Evolutionary conservation across 2,888 invertebrate genomes (phyloP), one percentile per base, ranked within the genome.

Genomic region (Thecocarcelia acutangulata): DNA sequence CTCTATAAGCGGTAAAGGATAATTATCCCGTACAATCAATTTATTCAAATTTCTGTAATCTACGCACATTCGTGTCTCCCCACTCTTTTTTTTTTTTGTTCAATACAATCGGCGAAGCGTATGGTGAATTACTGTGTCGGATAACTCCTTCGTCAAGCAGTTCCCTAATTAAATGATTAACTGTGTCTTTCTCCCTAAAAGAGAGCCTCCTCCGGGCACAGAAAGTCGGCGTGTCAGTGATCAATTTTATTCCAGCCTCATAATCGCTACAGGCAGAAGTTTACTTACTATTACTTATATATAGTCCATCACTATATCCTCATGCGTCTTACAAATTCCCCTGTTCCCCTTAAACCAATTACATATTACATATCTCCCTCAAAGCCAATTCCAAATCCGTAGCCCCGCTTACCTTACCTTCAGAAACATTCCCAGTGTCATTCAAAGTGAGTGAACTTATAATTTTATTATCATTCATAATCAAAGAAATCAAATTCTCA

Each of bases 71-170:
- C n/a, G n/a, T n/a, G n/a, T n/a, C 8, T 70, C 44, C 24, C 13
- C 50, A 48, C n/a, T 72, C 61, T n/a, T n/a, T n/a, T n/a, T 24
- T 59, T 50, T 42, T 42, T 9, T 42, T 42, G 3, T 3, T 42
- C 2, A 42, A 42, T n/a, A 42, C 42, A n/a, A n/a, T 13, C 2
- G n/a, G n/a, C n/a, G n/a, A n/a, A n/a, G n/a, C n/a, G n/a, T n/a
- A n/a, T n/a, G n/a, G n/a, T n/a, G n/a, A n/a, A 42, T n/a, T 42
- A 42, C 42, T 42, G 9, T 42, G 42, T 3, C 42, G 42, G 9
- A 42, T 42, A 6, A 42, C 9, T 17, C 8, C 0, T n/a, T n/a
- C n/a, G 17, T 17, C 9, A 0, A 48, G 48, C 11, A 48, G 9
- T 17, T 48, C 48, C 9, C 48, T 9, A 48, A 48, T 48, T 17